Evolutionary conservation across 2,797 vertebrate genomes (phyloP).

Genomic region (Acanthurus lineatus): DNA sequence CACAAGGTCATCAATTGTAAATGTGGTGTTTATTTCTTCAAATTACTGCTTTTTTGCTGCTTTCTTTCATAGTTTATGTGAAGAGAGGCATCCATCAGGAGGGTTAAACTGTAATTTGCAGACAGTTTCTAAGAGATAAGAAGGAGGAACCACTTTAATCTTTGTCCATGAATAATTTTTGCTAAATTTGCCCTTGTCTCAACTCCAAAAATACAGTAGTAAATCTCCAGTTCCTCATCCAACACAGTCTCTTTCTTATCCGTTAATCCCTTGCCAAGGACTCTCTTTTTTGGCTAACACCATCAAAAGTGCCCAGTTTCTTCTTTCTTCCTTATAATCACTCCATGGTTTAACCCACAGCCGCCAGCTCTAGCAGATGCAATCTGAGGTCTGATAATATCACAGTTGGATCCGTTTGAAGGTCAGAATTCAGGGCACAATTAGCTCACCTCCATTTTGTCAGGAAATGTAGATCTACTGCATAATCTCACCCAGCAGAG

Average conservation of each 20-base stretch:
- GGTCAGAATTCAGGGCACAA: constrained; percentile 72
- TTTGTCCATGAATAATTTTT: constrained; percentile 40
- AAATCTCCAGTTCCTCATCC: constrained; percentile 49
- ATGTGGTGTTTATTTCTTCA: neutral
- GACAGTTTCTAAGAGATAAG: constrained; percentile 29
- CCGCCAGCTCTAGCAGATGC: constrained; percentile 56
- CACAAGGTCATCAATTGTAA: constrained; percentile 58
- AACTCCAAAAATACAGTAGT: constrained; percentile 40
- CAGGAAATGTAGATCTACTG: constrained; percentile 52
- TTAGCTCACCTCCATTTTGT: constrained; percentile 65
- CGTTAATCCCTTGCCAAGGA: constrained; percentile 71
- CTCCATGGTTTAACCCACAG: constrained; percentile 64
- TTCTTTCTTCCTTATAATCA: constrained; percentile 57
- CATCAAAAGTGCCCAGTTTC: constrained; percentile 59
- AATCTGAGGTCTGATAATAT: constrained; percentile 70
- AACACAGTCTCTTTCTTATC: constrained; percentile 57
- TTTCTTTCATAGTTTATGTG: neutral
- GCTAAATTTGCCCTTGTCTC: constrained; percentile 53
- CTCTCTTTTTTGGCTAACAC: constrained; percentile 65
- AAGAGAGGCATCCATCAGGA: constrained; percentile 3
- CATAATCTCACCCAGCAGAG: constrained; percentile 36
- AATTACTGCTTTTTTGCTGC: constrained; percentile 2
- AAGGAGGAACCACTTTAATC: constrained; percentile 32
- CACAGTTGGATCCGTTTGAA: constrained; percentile 62
- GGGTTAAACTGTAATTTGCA: constrained; percentile 32